Conservation (phyloP, 2,888 invertebrate genomes). For the Protula sp. region DNA sequence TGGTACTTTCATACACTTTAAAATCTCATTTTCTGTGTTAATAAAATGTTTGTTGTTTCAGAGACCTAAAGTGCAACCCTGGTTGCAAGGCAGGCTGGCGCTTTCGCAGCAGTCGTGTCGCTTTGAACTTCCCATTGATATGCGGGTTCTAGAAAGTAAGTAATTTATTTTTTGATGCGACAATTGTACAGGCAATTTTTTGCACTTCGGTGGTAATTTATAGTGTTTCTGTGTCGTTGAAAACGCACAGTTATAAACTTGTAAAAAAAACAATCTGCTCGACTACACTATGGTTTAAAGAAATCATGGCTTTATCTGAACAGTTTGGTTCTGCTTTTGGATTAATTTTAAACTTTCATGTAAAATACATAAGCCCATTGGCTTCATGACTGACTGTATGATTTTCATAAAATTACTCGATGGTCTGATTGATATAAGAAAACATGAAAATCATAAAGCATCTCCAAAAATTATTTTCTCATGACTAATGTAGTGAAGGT, state of each 20-base stretch:
- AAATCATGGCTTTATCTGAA: too few species aligned
- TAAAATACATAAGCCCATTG: too few species aligned
- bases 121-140: conserved; percentile 51
- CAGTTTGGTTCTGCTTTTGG: too few species aligned
- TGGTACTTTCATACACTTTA: not conserved
- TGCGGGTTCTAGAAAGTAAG: conserved; percentile 47
- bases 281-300: not conserved
- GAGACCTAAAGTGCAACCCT: conserved; percentile 8
- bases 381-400: too few species aligned
- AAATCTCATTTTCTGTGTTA: not conserved
- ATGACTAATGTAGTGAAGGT: not conserved
- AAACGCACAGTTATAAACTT: too few species aligned
- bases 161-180: conserved; percentile 1
- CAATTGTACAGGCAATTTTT: too few species aligned
- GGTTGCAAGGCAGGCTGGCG: conserved; percentile 40
- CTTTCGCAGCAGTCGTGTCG: conserved; percentile 46
- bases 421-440: not conserved
- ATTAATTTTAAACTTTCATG: too few species aligned
- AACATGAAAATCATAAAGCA: not conserved
- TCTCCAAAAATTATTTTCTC: not conserved
- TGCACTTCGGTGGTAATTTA: too few species aligned
- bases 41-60: not conserved
- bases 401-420: too few species aligned
- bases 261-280: not conserved
- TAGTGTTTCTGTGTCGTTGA: too few species aligned